Evolutionary conservation across 2,797 vertebrate genomes (phyloP).

Genomic region (Pagetopsis macropterus): DNA sequence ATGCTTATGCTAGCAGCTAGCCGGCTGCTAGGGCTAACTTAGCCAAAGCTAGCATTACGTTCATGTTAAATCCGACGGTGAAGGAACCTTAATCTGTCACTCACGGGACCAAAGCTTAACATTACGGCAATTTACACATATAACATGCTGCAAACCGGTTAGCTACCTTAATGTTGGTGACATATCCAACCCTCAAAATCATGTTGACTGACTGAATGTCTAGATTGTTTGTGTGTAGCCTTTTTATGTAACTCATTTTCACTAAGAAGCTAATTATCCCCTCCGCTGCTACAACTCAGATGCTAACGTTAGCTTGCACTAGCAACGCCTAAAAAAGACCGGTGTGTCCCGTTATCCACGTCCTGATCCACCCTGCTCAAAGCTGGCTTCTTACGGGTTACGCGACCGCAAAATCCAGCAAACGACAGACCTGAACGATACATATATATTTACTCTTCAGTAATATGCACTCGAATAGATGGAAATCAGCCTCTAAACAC

Average conservation of each 20-base stretch:
- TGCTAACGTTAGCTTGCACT: conserved; percentile 62
- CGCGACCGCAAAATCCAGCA: rapidly evolving
- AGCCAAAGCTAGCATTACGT: conserved; percentile 54
- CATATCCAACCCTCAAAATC: background rate
- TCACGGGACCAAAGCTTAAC: conserved; percentile 63
- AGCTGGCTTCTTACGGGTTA: conserved; percentile 31
- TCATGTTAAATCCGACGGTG: conserved; percentile 72
- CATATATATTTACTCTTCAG: background rate
- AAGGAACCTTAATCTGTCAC: conserved; percentile 74
- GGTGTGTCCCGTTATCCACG: conserved; percentile 71
- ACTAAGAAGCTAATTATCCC: conserved; percentile 64
- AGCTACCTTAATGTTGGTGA: background rate
- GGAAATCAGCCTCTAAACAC: conserved; percentile 1
- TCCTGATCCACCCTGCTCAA: conserved; percentile 66
- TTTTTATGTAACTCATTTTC: conserved; percentile 36
- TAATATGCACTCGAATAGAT: rapidly evolving
- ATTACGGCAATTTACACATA: conserved; percentile 32
- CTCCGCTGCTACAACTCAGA: conserved; percentile 34
- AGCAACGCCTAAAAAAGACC: conserved; percentile 78
- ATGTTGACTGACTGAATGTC: background rate
- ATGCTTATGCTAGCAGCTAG: conserved; percentile 51
- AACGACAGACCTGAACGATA: background rate
- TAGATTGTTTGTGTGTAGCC: background rate
- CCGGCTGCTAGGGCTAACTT: conserved; percentile 52
- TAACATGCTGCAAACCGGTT: conserved; percentile 17